These are phyloP conservation scores for Pentamera pediparva DNA, from an alignment of 53 echinoderm and acorn worm species.

Conservation along the genomic window DNA sequence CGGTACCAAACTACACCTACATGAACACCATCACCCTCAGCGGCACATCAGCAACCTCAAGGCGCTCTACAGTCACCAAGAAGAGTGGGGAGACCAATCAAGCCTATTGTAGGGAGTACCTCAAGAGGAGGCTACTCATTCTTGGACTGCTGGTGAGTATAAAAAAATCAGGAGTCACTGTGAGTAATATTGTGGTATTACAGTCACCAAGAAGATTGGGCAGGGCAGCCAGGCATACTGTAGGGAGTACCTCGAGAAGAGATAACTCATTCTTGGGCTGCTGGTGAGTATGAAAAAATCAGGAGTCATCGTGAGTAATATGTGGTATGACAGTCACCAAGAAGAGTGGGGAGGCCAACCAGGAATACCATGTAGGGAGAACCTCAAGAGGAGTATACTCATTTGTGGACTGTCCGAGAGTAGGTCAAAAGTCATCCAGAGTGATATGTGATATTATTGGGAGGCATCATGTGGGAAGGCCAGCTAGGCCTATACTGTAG, in stretches of 20 bases:
- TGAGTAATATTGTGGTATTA: too few species aligned
- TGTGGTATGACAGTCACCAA: constrained; percentile 68
- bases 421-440: too few species aligned
- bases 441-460: too few species aligned
- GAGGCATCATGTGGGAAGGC: constrained; percentile 68
- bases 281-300: too few species aligned
- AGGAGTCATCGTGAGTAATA: too few species aligned
- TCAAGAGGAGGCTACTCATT: constrained; percentile 81
- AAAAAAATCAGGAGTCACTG: too few species aligned
- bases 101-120: constrained; percentile 76
- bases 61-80: constrained; percentile 75
- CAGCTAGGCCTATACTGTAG: constrained; percentile 61
- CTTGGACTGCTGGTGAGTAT: constrained; percentile 73
- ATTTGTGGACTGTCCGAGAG: constrained; percentile 72
- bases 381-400: constrained; percentile 79
- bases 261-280: constrained; percentile 67
- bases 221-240: constrained; percentile 61
- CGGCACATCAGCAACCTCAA: constrained; percentile 79
- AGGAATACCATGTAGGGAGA: constrained; percentile 72
- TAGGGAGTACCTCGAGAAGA: constrained; percentile 82
- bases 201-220: constrained; percentile 76
- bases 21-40: constrained; percentile 80
- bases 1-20: constrained; percentile 56
- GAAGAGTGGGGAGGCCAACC: constrained; percentile 72
- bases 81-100: constrained; percentile 72